phyloP scores from a whole-genome alignment of 2,888 invertebrate genomes.

The Synergus japonicus region DNA sequence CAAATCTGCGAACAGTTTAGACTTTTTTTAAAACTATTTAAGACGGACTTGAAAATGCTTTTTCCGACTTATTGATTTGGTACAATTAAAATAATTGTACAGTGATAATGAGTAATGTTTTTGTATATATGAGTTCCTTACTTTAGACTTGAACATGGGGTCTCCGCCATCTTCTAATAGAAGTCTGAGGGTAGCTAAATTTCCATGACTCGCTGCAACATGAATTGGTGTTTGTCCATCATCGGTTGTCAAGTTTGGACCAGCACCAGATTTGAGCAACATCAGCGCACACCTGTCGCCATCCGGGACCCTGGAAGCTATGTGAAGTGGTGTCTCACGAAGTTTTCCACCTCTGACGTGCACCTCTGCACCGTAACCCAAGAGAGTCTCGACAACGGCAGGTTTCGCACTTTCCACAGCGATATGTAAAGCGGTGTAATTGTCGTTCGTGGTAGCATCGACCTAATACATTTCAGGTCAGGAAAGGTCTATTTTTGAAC shows the following conservation, averaged over 20 bases:
- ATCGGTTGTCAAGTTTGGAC: slow-evolving; percentile 95
- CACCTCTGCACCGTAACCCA: slow-evolving; percentile 98
- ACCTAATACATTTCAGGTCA: slow-evolving; percentile 61
- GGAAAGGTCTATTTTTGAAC: background rate
- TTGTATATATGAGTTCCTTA: slow-evolving; percentile 70
- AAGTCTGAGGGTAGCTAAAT: slow-evolving; percentile 90
- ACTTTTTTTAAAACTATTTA: background rate
- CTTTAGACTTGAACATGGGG: slow-evolving; percentile 94
- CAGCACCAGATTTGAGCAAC: slow-evolving; percentile 98
- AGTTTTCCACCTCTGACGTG: slow-evolving; percentile 94
- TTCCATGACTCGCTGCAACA: slow-evolving; percentile 95
- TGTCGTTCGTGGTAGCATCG: slow-evolving; percentile 81
- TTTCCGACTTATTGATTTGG: background rate
- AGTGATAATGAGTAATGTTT: background rate
- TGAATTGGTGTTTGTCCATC: slow-evolving; percentile 98
- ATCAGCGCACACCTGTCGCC: slow-evolving; percentile 97
- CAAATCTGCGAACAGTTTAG: background rate
- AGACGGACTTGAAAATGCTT: no score
- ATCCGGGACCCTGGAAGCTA: slow-evolving; percentile 95
- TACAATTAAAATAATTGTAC: background rate
- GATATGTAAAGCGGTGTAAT: slow-evolving; percentile 98
- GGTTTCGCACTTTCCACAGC: slow-evolving; percentile 97
- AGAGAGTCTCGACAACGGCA: slow-evolving; percentile 94
- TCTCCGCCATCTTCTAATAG: slow-evolving; percentile 96
- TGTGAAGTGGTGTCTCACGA: slow-evolving; percentile 97